Conservation (phyloP, 2,797 vertebrate species). For the Distichodus sexfasciatus region DNA sequence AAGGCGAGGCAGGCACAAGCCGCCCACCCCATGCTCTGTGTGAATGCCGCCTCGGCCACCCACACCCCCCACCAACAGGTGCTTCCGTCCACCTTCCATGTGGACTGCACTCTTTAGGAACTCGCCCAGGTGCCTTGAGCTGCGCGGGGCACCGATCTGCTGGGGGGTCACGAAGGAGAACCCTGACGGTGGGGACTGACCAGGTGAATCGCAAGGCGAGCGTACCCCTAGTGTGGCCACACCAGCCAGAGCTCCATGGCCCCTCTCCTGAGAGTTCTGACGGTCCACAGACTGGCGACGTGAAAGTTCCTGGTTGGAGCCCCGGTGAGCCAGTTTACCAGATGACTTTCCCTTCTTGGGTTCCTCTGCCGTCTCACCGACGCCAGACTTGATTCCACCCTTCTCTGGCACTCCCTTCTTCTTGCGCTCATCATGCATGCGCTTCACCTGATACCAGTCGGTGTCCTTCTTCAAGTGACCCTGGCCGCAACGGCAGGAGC, state of each 20-base stretch:
- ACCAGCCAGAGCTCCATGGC: constrained; percentile 40
- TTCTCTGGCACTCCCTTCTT: constrained; percentile 86
- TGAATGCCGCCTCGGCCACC: constrained; percentile 64
- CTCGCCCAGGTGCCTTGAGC: constrained; percentile 91
- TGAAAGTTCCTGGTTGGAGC: constrained; percentile 84
- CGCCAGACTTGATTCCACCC: constrained; percentile 67
- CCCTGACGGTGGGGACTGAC: constrained; percentile 86
- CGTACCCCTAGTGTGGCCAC: constrained; percentile 67
- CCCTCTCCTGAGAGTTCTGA: constrained; percentile 90
- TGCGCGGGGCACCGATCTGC: constrained; percentile 78
- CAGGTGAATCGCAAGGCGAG: constrained; percentile 88
- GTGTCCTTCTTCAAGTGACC: constrained; percentile 98
- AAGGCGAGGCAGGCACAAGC: constrained; percentile 74
- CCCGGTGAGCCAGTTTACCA: constrained; percentile 78
- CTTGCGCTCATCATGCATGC: constrained; percentile 94
- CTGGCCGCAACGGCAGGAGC: constrained; percentile 96
- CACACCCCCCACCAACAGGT: constrained; percentile 74
- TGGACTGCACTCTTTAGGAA: constrained; percentile 94
- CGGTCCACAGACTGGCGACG: constrained; percentile 89
- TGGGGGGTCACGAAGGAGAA: constrained; percentile 86
- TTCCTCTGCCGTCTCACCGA: constrained; percentile 78
- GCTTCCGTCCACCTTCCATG: constrained; percentile 88
- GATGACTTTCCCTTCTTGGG: constrained; percentile 81
- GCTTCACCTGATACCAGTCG: constrained; percentile 96
- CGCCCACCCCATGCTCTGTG: constrained; percentile 60